Conservation (phyloP, 23 tunicate species). For the Aplidium turbinatum region DNA sequence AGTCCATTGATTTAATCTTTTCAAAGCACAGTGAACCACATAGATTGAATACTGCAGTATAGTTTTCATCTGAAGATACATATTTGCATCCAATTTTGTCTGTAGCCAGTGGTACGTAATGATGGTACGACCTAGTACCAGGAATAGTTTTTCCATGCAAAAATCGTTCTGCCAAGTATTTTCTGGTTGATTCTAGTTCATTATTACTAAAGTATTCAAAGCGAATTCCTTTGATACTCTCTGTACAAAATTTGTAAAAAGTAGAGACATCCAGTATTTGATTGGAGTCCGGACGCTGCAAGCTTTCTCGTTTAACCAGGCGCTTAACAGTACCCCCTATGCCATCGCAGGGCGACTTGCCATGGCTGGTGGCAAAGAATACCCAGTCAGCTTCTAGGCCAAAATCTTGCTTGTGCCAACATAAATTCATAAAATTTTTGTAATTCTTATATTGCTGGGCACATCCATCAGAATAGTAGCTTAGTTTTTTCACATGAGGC, state of each 20-base stretch:
- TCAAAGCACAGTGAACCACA: neutral
- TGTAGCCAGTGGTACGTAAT: neutral
- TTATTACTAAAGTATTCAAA: neutral
- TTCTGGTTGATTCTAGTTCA: neutral
- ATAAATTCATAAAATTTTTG: slow-evolving; percentile 23
- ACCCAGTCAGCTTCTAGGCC: neutral
- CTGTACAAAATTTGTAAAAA: neutral
- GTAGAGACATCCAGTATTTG: neutral
- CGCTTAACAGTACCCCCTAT: slow-evolving; percentile 17
- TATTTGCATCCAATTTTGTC: slow-evolving; percentile 11
- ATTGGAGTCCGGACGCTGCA: neutral
- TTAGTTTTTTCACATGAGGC: too few species aligned
- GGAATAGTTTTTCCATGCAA: slow-evolving; percentile 8
- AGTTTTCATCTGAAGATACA: neutral
- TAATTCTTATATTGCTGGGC: slow-evolving; percentile 23
- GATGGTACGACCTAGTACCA: slow-evolving; percentile 3
- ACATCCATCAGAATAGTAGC: slow-evolving; percentile 18
- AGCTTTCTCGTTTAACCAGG: slow-evolving; percentile 13
- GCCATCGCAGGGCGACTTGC: slow-evolving; percentile 27
- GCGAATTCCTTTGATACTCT: neutral
- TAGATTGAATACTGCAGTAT: neutral
- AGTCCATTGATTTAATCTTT: neutral
- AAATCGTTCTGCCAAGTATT: neutral
- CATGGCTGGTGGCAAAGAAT: slow-evolving; percentile 21
- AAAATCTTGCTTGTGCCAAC: slow-evolving; percentile 9